Evolutionary conservation across 1,140 invertebrate genomes (phyloP).

Genomic region (Drosophila auraria): DNA sequence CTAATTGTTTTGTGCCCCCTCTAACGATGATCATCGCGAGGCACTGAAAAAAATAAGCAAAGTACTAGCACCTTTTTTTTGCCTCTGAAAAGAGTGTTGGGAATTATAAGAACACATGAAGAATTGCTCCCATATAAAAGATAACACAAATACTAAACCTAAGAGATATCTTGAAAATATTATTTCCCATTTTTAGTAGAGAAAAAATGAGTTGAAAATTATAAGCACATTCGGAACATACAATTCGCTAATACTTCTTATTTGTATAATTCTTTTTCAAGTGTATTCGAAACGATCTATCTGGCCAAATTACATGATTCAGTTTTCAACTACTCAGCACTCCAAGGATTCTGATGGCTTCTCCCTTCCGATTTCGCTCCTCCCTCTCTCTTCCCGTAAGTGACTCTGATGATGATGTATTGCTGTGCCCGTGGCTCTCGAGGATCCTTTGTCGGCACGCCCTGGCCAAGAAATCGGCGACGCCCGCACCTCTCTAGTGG

Average conservation of each 20-base stretch:
- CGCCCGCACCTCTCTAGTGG: conserved; percentile 66
- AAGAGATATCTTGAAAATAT: too few species aligned
- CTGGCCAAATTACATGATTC: conserved; percentile 60
- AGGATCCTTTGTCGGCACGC: conserved; percentile 70
- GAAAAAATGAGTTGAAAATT: too few species aligned
- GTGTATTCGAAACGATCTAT: conserved; percentile 28
- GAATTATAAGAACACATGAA: too few species aligned
- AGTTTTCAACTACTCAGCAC: conserved; percentile 65
- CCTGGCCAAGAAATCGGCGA: conserved; percentile 38
- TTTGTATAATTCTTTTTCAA: neutral
- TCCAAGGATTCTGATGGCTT: conserved; percentile 41
- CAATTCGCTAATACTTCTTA: neutral
- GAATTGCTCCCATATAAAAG: too few species aligned
- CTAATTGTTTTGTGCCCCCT: conserved; percentile 62
- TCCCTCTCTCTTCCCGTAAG: neutral
- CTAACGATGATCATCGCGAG: conserved; percentile 22
- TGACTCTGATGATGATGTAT: conserved; percentile 74
- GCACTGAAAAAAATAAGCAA: conserved; percentile 6
- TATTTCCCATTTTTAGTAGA: too few species aligned
- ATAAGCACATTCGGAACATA: too few species aligned
- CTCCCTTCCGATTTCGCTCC: conserved; percentile 4
- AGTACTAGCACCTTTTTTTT: neutral
- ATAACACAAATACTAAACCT: too few species aligned
- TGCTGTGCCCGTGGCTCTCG: conserved; percentile 32
- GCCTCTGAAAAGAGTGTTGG: too few species aligned